A percentile compares a stretch with the other conserved stretches of the same genome.
Conservation (phyloP, 2,797 vertebrate genomes). For the Coranthus polyacanthus region DNA sequence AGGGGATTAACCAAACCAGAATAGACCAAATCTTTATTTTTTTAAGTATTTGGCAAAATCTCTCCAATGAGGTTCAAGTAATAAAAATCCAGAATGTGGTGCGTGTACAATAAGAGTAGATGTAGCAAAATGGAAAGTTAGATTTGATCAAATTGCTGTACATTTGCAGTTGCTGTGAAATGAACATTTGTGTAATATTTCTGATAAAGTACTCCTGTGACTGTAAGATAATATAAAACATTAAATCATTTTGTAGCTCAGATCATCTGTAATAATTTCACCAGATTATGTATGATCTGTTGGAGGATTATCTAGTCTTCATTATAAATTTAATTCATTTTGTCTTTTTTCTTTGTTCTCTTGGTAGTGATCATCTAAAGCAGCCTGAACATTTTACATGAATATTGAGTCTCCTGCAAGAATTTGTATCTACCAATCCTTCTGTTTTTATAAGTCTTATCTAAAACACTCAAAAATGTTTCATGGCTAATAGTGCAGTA, state of each 20-base stretch:
- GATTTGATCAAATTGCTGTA: too few relatives aligned
- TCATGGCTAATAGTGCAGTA: neutral
- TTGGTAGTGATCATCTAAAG: neutral
- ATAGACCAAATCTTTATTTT: conserved; percentile 4
- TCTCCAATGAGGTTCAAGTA: neutral
- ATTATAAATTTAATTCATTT: too few relatives aligned
- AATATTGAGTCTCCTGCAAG: neutral
- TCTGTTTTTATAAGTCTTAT: neutral
- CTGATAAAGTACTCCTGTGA: too few relatives aligned
- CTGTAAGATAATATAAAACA: too few relatives aligned
- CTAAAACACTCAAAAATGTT: neutral
- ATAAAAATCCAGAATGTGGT: neutral
- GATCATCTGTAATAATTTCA: too few relatives aligned
- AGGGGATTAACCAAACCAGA: neutral
- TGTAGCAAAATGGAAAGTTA: too few relatives aligned
- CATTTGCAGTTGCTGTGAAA: too few relatives aligned
- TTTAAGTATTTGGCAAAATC: conserved; percentile 15
- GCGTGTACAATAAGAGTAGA: neutral
- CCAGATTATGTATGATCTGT: too few relatives aligned
- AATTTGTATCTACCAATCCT: neutral
- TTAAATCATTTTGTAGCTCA: too few relatives aligned
- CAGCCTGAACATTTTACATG: too few relatives aligned
- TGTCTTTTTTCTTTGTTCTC: neutral
- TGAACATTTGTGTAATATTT: too few relatives aligned
- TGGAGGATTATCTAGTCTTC: too few relatives aligned